A percentile compares a stretch with the other conserved stretches of the same genome.
Evolutionary conservation across 2,888 invertebrate genomes (phyloP).

Genomic region (Pristionchus mayeri): DNA sequence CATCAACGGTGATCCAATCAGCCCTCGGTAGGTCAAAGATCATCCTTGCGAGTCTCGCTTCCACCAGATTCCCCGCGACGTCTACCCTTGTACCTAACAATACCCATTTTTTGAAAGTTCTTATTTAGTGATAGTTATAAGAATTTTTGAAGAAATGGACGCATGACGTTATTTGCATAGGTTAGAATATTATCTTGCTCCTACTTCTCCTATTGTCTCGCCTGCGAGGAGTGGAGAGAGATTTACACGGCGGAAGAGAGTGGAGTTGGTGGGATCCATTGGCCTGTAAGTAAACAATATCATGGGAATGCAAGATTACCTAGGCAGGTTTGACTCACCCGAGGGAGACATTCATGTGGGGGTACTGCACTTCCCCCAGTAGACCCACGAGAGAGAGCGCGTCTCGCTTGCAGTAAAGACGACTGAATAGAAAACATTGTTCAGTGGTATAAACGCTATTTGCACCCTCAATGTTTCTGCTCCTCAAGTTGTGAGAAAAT

Average conservation of each 20-base stretch:
- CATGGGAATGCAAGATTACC: neutral
- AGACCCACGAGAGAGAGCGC: neutral
- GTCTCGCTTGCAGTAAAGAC: slow-evolving; percentile 14
- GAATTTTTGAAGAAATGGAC: no score
- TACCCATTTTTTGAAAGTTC: no score
- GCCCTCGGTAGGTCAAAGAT: slow-evolving; percentile 36
- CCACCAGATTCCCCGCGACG: neutral
- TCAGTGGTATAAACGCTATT: no score
- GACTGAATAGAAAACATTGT: neutral
- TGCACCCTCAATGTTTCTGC: neutral
- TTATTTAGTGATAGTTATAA: no score
- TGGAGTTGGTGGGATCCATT: neutral
- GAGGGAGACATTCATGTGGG: neutral
- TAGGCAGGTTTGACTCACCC: neutral
- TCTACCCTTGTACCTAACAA: neutral
- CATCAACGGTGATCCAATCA: slow-evolving; percentile 13
- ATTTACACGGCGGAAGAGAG: slow-evolving; percentile 34
- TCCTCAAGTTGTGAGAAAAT: neutral
- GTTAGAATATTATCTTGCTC: no score
- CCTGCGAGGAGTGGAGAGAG: slow-evolving; percentile 22
- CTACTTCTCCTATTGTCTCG: no score
- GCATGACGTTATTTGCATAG: no score
- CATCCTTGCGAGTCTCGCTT: slow-evolving; percentile 42
- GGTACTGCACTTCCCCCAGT: neutral
- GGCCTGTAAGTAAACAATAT: neutral